phyloP scores from a whole-genome alignment of 2,797 vertebrate species.

The Bovichtus variegatus region DNA sequence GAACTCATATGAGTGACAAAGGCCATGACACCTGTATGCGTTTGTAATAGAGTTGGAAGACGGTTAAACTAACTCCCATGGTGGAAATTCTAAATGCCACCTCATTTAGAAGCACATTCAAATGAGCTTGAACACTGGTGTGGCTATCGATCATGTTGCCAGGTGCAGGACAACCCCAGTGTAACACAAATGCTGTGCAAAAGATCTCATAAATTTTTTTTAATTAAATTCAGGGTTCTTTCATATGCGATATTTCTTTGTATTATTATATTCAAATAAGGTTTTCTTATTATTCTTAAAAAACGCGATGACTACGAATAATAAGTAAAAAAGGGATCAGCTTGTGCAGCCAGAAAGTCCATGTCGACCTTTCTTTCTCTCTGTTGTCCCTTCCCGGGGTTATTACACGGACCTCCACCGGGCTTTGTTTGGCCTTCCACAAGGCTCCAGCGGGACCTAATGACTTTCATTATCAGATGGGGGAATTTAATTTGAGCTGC shows the following conservation, averaged over 20 bases:
- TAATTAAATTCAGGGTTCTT: not conserved
- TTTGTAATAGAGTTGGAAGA: conserved; percentile 56
- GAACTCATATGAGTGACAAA: conserved; percentile 52
- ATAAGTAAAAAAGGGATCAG: conserved; percentile 35
- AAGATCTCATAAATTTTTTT: not conserved
- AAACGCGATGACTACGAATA: conserved; percentile 9
- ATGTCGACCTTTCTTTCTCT: conserved; percentile 28
- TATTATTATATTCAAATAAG: not conserved
- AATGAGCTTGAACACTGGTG: conserved; percentile 50
- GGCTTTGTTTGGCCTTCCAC: conserved; percentile 79
- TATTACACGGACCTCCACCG: conserved; percentile 69
- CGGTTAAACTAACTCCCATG: conserved; percentile 29
- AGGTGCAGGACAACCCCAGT: conserved; percentile 29
- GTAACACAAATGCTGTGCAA: not conserved
- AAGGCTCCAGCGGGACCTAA: conserved; percentile 77
- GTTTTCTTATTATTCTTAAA: conserved; percentile 1
- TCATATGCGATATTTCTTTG: not conserved
- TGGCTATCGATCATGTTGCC: conserved; percentile 61
- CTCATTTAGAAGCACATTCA: conserved; percentile 58
- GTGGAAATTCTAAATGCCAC: conserved; percentile 60
- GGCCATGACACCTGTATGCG: conserved; percentile 53
- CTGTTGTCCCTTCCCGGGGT: conserved; percentile 56
- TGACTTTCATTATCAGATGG: conserved; percentile 85
- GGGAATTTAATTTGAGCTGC: conserved; percentile 84
- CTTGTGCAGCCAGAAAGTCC: conserved; percentile 30